Evolutionary conservation across 2,113 vertebrate species (phyloP).

Genomic region (Arvicanthis niloticus): DNA sequence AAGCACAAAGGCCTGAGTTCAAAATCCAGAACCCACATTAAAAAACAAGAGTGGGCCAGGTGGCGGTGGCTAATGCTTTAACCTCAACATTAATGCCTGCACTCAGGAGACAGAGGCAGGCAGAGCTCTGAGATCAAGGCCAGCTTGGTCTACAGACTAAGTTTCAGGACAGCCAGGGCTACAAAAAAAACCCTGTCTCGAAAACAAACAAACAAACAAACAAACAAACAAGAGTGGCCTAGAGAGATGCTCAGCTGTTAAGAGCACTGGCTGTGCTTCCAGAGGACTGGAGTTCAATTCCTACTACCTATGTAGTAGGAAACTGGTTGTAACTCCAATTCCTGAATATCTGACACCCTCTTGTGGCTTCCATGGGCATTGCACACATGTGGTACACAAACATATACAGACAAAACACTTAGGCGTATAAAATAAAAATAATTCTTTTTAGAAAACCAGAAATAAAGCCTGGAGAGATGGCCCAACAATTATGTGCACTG

Average conservation of each 20-base stretch:
- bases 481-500: not conserved
- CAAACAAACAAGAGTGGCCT: not conserved
- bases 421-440: not conserved
- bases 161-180: not conserved
- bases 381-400: not conserved
- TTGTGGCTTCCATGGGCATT: not conserved
- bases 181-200: not conserved
- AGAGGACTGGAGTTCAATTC: not conserved
- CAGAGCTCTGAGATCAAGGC: not conserved
- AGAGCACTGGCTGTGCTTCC: not conserved
- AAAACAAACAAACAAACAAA: not conserved
- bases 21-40: not conserved
- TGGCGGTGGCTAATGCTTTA: not conserved
- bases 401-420: not conserved
- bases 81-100: not conserved
- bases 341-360: not conserved
- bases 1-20: not conserved
- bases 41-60: not conserved
- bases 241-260: not conserved
- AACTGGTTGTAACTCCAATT: not conserved
- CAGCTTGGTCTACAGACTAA: not conserved
- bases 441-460: not conserved
- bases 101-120: not conserved
- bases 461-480: not conserved
- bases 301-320: not conserved